Evolutionary conservation across 1,140 invertebrate species (phyloP).

Genomic region (Heliconius eleuchia): DNA sequence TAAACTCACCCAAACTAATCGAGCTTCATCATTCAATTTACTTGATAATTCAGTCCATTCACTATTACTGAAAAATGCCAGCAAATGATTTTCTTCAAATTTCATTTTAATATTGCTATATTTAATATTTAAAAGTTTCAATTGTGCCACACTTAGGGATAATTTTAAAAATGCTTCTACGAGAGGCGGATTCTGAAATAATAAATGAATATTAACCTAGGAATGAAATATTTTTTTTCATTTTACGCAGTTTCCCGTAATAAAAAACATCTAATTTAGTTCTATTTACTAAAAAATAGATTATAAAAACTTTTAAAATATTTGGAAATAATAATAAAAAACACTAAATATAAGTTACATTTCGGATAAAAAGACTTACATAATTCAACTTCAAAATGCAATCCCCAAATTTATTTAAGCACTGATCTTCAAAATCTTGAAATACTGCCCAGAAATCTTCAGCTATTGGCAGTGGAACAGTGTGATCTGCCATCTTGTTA

Average conservation of each 20-base stretch:
- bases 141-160: constrained; percentile 50
- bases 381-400: constrained; percentile 62
- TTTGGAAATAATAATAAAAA: too few species aligned
- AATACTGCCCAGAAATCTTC: constrained; percentile 66
- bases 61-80: constrained; percentile 55
- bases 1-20: constrained; percentile 60
- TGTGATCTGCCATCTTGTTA: constrained; percentile 73
- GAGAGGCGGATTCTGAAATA: constrained; percentile 62
- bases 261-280: too few species aligned
- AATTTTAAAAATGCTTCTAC: constrained; percentile 58
- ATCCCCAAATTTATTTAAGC: constrained; percentile 63
- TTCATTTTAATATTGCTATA: constrained; percentile 65
- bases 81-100: constrained; percentile 28
- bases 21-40: constrained; percentile 49
- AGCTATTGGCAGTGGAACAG: constrained; percentile 60
- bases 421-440: constrained; percentile 57
- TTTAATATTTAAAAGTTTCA: constrained; percentile 69
- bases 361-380: constrained; percentile 52
- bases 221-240: not conserved
- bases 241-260: too few species aligned
- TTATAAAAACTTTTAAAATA: too few species aligned
- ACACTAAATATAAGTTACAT: not conserved
- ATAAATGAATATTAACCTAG: constrained; percentile 11
- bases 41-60: constrained; percentile 55
- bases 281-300: too few species aligned